Conservation (phyloP, 2,888 invertebrate genomes). For the Adela reaumurella region DNA sequence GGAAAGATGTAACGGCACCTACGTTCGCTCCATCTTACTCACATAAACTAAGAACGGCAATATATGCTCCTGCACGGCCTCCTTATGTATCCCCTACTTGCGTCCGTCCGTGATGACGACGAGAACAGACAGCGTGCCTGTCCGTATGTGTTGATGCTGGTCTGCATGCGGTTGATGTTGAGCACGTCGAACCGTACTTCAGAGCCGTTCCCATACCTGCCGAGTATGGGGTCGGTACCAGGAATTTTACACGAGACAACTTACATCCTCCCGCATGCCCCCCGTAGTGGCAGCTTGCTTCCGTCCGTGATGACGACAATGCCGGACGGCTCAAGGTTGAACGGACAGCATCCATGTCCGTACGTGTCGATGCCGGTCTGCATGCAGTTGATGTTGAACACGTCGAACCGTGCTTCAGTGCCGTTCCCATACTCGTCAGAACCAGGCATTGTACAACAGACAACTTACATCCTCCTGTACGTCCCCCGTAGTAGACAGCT, state of each 20-base stretch:
- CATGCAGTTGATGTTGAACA: conserved; percentile 96
- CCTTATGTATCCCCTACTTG: conserved; percentile 81
- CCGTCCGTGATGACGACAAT: conserved; percentile 99
- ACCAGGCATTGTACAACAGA: conserved; percentile 92
- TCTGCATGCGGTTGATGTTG: conserved; percentile 96
- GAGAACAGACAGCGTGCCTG: conserved; percentile 96
- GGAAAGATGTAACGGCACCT: too few species aligned
- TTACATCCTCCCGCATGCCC: conserved; percentile 83
- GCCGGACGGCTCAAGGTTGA: conserved; percentile 94
- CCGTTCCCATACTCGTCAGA: conserved; percentile 89
- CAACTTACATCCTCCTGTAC: conserved; percentile 83
- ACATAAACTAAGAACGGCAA: too few species aligned
- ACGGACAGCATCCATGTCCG: conserved; percentile 96
- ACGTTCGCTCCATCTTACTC: too few species aligned
- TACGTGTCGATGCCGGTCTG: conserved; percentile 99
- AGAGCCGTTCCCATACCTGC: conserved; percentile 92
- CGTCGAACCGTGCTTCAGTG: conserved; percentile 94
- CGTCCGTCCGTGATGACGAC: conserved; percentile 98
- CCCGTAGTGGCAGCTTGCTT: conserved; percentile 83
- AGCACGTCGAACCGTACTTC: conserved; percentile 94
- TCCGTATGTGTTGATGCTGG: conserved; percentile 99
- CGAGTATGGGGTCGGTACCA: too few species aligned
- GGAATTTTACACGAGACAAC: conserved; percentile 87
- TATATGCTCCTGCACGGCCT: conserved; percentile 84
- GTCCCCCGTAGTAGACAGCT: conserved; percentile 78